Conservation (phyloP, 2,113 vertebrate genomes). For the Neolamprologus sp. region DNA sequence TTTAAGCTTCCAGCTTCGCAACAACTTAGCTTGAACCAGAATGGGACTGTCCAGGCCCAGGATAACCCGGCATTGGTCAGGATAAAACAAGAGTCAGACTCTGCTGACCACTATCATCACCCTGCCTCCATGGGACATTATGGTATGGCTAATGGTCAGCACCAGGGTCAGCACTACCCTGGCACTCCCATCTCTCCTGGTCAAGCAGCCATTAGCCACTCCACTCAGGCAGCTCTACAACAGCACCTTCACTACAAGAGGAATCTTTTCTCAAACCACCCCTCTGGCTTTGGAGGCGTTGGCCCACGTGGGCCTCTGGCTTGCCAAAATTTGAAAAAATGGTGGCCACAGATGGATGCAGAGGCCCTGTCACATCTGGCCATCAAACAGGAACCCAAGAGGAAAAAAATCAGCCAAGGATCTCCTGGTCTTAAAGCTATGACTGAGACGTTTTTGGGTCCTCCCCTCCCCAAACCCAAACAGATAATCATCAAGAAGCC, state of each 20-base stretch:
- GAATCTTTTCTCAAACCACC: constrained; percentile 82
- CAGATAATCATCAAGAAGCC: constrained; percentile 87
- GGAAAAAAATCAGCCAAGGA: constrained; percentile 65
- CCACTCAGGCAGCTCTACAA: constrained; percentile 89
- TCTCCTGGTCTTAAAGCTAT: constrained; percentile 71
- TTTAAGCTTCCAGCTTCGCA: constrained; percentile 79
- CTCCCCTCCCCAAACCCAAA: constrained; percentile 76
- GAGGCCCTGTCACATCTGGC: constrained; percentile 33
- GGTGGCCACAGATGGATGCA: constrained; percentile 79
- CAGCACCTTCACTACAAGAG: constrained; percentile 94
- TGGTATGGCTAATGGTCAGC: constrained; percentile 67
- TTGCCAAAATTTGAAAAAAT: constrained; percentile 72
- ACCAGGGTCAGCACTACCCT: constrained; percentile 53
- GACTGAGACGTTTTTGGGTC: constrained; percentile 45
- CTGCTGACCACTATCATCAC: constrained; percentile 60
- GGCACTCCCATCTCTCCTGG: constrained; percentile 56
- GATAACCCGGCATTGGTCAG: constrained; percentile 26
- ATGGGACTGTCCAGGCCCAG: constrained; percentile 42
- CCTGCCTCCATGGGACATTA: constrained; percentile 57
- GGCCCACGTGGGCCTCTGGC: constrained; percentile 38
- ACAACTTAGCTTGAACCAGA: constrained; percentile 56
- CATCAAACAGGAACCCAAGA: constrained; percentile 86
- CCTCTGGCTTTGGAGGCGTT: constrained; percentile 30
- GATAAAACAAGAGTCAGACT: constrained; percentile 71
- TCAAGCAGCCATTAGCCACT: constrained; percentile 76